A percentile compares a stretch with the other conserved stretches of the same genome.
phyloP scores from a whole-genome alignment of 1,140 invertebrate genomes.

The Rhizoglyphus robini region DNA sequence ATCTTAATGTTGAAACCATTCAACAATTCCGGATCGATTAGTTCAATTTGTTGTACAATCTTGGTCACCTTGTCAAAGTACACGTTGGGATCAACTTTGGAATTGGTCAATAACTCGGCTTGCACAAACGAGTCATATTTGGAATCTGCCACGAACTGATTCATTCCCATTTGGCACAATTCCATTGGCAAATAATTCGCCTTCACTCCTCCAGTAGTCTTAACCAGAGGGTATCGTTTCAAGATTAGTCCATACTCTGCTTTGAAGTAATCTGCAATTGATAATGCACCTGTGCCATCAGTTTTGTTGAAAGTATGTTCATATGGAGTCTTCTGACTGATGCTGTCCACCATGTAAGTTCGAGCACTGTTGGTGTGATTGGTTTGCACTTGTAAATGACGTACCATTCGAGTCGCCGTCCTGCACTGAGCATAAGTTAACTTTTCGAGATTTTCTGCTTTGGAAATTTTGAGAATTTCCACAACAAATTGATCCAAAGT shows the following conservation, averaged over 20 bases:
- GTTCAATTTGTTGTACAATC: background rate
- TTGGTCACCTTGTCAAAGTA: conserved; percentile 1
- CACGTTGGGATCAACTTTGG: background rate
- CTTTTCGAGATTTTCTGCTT: too few relatives aligned
- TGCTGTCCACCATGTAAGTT: background rate
- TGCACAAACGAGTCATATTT: too few relatives aligned
- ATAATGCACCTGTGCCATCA: background rate
- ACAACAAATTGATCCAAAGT: too few relatives aligned
- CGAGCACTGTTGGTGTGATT: too few relatives aligned
- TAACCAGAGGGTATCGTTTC: background rate
- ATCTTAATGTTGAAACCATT: background rate
- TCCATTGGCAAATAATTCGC: background rate
- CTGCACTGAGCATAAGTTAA: too few relatives aligned
- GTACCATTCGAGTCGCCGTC: too few relatives aligned
- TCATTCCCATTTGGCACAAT: background rate
- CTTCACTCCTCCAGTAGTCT: too few relatives aligned
- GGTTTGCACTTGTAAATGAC: too few relatives aligned
- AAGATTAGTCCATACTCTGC: background rate
- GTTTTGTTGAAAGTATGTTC: background rate
- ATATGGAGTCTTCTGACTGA: background rate
- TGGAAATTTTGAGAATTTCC: too few relatives aligned
- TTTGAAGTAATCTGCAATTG: background rate
- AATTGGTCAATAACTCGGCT: conserved; percentile 2
- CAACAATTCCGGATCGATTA: background rate
- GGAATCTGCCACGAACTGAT: too few relatives aligned